Conservation (phyloP, 2,888 invertebrate species). For the Alviniconcha strummeri region DNA sequence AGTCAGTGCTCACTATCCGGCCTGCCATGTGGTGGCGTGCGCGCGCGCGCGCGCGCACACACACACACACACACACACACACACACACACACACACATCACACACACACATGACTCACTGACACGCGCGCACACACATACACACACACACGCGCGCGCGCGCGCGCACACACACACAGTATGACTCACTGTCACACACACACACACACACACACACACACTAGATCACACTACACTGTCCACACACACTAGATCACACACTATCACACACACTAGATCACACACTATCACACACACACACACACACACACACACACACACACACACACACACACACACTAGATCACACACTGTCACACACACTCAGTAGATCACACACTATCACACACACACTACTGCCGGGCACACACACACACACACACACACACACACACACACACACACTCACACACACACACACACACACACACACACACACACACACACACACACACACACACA, state of each 20-base stretch:
- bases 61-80: slow-evolving; percentile 17
- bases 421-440: slow-evolving; percentile 9
- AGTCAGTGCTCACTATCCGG: too few relatives aligned
- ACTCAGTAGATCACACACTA: slow-evolving; percentile 4
- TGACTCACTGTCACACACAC: slow-evolving; percentile 6
- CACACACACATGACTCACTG: slow-evolving; percentile 15
- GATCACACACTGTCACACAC: not conserved
- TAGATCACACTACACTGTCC: too few relatives aligned
- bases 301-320: not conserved
- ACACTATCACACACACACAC: not conserved
- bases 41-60: not conserved
- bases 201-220: too few relatives aligned
- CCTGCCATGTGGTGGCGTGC: not conserved
- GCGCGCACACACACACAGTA: slow-evolving; percentile 9
- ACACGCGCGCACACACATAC: not conserved
- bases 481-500: not conserved
- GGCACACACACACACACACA: not conserved
- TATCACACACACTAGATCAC: not conserved
- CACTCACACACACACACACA: slow-evolving; percentile 18
- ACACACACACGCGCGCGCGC: not conserved
- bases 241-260: too few relatives aligned
- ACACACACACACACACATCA: not conserved
- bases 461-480: not conserved
- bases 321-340: not conserved
- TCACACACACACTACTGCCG: not conserved